Base-by-base conservation (phyloP, 2,888 invertebrate genomes). In the Euproctis similis region DNA sequence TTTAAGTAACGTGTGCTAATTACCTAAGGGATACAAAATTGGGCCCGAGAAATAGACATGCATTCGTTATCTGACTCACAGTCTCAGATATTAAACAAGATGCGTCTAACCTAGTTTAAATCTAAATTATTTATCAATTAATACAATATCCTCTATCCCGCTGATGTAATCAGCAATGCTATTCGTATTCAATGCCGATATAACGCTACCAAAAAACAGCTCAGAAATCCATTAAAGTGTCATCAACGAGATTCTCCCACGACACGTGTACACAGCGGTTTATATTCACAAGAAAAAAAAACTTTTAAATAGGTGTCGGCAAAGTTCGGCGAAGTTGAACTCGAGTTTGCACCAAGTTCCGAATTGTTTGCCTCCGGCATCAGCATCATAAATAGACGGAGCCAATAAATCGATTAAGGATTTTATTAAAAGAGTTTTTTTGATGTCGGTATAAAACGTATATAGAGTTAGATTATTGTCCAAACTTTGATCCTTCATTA, bases 221-320 rank as follows among this genome's bases (percentile, higher is more conserved):
- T 65, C 53, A 53, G 58, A 69, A 72, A 66, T 59, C 70, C 66
- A 76, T 74, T 70, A 73, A 75, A 75, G 54, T 70, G 67, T 63
- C 73, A 65, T 76, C 70, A 70, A 42, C 51, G 54, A 14, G 63
- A 61, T 28, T 42, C 42, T 51, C 64, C 31, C 10, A 35, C 36
- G 49, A 66, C 67, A 71, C 67, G 66, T 69, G 74, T 66, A 58
- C 44, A 46, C 33, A 28, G 31, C 24, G 31, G 34, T 36, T n/a
- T n/a, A 34, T 34, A 29, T 30, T 36, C 39, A 30, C n/a, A 34
- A 36, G 47, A 55, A 66, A 64, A 61, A 66, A 63, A 60, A 44
- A 31, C 24, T 39, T 55, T 67, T 64, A 53, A 66, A 67, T 62
- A 59, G 59, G 53, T 51, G 58, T 42, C 55, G 52, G 36, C 27